These are phyloP conservation scores for Arenicola marina DNA, from an alignment of 2,888 invertebrate species.

Conservation along the genomic window DNA sequence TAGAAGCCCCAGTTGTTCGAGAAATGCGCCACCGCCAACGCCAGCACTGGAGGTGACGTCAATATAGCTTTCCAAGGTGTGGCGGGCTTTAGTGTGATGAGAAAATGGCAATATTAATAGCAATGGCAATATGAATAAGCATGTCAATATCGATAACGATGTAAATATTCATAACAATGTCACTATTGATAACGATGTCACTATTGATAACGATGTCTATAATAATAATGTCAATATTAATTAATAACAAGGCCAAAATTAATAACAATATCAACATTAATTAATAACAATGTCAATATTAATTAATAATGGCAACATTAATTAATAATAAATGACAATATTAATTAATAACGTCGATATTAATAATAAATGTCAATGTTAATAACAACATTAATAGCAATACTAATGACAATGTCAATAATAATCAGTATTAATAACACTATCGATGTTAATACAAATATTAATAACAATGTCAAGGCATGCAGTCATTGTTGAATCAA, in stretches of 20 bases:
- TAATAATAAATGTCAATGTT: no score
- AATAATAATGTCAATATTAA: not conserved
- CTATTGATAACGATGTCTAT: no score
- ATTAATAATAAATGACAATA: not conserved
- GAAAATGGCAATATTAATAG: not conserved
- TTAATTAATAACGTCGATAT: not conserved
- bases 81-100: conserved; percentile 6
- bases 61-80: conserved; percentile 55
- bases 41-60: conserved; percentile 56
- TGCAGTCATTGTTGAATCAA: no score
- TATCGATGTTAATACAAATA: no score
- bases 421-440: no score
- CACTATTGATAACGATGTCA: no score
- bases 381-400: no score
- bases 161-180: not conserved
- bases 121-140: not conserved
- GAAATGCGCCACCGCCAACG: conserved; percentile 58
- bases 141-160: not conserved
- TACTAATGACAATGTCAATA: no score
- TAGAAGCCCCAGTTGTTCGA: conserved; percentile 63
- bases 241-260: not conserved
- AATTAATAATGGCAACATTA: not conserved
- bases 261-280: not conserved
- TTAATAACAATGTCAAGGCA: no score
- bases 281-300: not conserved